Conservation (phyloP, 2,113 vertebrate species). For the Platanista minor region DNA sequence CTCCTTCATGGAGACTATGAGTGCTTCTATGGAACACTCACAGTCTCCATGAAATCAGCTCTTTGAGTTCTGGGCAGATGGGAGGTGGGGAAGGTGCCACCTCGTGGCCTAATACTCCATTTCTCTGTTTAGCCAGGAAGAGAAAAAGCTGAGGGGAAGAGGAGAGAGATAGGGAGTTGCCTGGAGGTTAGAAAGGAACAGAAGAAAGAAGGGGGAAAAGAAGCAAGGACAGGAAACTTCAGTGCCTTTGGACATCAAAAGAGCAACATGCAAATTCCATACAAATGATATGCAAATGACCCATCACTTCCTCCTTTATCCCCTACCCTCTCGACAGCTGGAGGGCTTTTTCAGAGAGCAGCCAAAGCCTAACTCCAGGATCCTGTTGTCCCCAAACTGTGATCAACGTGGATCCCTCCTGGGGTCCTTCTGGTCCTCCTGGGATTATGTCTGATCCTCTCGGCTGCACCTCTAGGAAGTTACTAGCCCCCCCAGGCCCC, state of each 20-base stretch:
- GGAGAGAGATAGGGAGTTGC: background rate
- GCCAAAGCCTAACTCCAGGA: background rate
- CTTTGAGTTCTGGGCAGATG: background rate
- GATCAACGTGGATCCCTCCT: background rate
- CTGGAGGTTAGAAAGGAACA: background rate
- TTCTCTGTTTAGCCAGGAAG: background rate
- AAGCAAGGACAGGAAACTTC: conserved; percentile 54
- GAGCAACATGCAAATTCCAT: conserved; percentile 55
- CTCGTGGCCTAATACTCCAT: background rate
- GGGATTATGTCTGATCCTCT: background rate
- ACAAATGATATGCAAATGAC: conserved; percentile 59
- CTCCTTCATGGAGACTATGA: background rate
- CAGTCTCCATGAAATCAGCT: background rate
- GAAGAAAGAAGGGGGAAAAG: conserved; percentile 51
- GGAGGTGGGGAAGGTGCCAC: background rate
- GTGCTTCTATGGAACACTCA: background rate
- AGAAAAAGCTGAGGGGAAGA: background rate
- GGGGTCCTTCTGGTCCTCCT: background rate
- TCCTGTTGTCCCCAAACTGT: background rate
- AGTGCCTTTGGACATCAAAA: conserved; percentile 60
- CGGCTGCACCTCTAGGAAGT: background rate
- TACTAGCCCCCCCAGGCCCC: background rate
- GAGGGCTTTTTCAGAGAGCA: conserved; percentile 10
- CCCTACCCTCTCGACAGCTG: background rate
- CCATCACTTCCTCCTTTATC: background rate